Evolutionary conservation across 2,888 invertebrate genomes (phyloP).

Genomic region (Meiosimyza platycephala): DNA sequence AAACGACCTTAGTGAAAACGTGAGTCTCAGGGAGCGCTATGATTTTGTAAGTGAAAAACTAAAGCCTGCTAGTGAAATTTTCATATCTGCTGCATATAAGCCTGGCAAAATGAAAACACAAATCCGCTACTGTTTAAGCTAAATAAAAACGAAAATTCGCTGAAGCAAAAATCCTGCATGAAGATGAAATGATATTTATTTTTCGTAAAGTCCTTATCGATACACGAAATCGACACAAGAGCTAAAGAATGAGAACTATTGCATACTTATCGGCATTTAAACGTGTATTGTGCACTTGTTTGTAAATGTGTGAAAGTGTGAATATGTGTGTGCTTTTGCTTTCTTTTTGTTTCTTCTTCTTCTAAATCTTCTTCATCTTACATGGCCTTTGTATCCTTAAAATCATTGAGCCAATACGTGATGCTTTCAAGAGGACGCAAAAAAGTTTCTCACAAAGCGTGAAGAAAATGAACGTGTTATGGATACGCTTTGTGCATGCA

Average conservation of each 20-base stretch:
- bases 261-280: conserved; percentile 30
- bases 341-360: too few species aligned
- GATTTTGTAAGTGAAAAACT: too few species aligned
- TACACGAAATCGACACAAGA: conserved; percentile 23
- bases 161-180: too few species aligned
- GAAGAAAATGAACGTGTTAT: conserved; percentile 12
- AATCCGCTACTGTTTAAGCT: too few species aligned
- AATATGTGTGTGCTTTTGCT: neutral
- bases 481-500: conserved; percentile 3
- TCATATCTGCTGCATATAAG: too few species aligned
- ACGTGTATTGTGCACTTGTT: conserved; percentile 1
- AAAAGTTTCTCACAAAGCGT: conserved; percentile 4
- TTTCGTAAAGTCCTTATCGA: conserved; percentile 4
- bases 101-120: too few species aligned
- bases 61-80: too few species aligned
- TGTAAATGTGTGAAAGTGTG: neutral
- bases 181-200: conserved; percentile 1
- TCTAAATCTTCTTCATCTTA: too few species aligned
- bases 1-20: too few species aligned
- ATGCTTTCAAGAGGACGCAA: neutral
- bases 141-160: too few species aligned
- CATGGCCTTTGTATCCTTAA: conserved; percentile 9
- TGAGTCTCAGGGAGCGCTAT: too few species aligned
- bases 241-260: conserved; percentile 6
- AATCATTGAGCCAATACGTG: conserved; percentile 30